Evolutionary conservation across 2,888 invertebrate species (phyloP).

Genomic region (Drosophila gaucha): DNA sequence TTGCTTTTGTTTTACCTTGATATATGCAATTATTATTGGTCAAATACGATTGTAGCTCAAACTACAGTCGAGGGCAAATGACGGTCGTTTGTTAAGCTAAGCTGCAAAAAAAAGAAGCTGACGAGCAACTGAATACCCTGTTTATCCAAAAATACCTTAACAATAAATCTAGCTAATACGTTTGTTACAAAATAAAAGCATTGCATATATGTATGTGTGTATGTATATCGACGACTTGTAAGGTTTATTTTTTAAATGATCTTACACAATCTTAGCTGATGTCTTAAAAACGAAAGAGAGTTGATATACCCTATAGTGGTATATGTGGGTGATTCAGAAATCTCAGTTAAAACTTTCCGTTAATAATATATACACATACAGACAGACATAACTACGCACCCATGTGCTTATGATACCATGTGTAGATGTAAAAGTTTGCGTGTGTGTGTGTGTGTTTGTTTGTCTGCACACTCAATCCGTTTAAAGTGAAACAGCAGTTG

Average conservation of each 20-base stretch:
- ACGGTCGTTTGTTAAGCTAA: conserved; percentile 31
- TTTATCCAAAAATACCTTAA: no score
- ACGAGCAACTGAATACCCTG: conserved; percentile 15
- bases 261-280: neutral
- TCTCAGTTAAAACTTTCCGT: conserved; percentile 60
- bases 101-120: neutral
- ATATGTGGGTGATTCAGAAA: conserved; percentile 19
- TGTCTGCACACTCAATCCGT: conserved; percentile 18
- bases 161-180: no score
- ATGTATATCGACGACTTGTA: no score
- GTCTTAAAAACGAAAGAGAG: no score
- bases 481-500: conserved; percentile 36
- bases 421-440: neutral
- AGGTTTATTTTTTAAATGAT: no score
- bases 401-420: neutral
- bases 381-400: neutral
- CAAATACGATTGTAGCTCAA: conserved; percentile 9
- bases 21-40: conserved; percentile 22
- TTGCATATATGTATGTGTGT: no score
- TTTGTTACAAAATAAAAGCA: no score
- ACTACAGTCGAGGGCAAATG: conserved; percentile 38
- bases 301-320: neutral
- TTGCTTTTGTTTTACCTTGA: conserved; percentile 37
- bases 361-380: conserved; percentile 22
- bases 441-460: conserved; percentile 10